These are phyloP conservation scores for Callyntrura guangdongensis DNA, from an alignment of 2,888 invertebrate genomes.

Conservation along the genomic window DNA sequence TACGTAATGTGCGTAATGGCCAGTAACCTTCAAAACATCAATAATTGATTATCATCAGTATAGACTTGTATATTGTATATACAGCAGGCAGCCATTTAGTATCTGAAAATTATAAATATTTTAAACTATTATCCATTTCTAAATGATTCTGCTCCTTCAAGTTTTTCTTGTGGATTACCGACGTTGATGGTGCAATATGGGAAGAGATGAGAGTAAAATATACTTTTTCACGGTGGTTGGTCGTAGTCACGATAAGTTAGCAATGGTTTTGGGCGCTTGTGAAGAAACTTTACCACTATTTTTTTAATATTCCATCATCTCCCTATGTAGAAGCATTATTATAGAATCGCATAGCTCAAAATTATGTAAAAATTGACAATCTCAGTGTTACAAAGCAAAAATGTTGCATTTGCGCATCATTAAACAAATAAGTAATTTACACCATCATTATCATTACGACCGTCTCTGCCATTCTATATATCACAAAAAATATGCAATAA, in stretches of 20 bases:
- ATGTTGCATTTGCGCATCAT: neutral
- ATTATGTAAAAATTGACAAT: neutral
- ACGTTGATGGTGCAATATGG: constrained; percentile 21
- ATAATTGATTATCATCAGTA: constrained; percentile 27
- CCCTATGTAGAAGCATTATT: neutral
- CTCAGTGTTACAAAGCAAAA: too few species aligned
- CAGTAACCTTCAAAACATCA: constrained; percentile 13
- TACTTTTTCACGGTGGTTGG: neutral
- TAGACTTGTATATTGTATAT: neutral
- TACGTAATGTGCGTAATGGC: neutral
- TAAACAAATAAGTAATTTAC: neutral
- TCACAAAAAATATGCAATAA: neutral
- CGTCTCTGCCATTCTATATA: neutral
- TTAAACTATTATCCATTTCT: neutral
- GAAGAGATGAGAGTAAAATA: neutral
- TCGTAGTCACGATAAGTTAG: neutral
- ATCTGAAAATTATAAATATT: constrained; percentile 12
- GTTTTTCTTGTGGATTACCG: too few species aligned
- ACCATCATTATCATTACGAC: neutral
- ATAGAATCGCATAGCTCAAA: neutral
- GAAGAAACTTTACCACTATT: too few species aligned
- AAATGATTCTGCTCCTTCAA: too few species aligned
- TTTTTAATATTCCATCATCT: too few species aligned
- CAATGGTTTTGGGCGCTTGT: too few species aligned
- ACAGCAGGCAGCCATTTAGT: too few species aligned